These are phyloP conservation scores for Melinaea menophilus DNA, from an alignment of 2,888 invertebrate genomes.

Conservation along the genomic window DNA sequence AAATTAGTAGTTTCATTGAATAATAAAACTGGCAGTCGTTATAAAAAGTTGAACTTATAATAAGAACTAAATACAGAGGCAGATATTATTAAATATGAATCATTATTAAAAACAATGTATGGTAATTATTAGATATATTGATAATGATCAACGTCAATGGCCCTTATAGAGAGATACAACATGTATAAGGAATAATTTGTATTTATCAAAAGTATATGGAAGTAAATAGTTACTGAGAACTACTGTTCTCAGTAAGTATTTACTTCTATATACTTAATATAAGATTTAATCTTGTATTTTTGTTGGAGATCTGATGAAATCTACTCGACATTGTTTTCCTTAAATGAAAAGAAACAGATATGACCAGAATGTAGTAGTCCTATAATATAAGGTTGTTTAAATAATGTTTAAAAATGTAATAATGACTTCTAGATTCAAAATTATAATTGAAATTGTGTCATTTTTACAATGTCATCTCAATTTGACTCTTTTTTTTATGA, in stretches of 20 bases:
- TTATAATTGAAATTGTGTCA: no score
- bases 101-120: no score
- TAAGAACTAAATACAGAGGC: neutral
- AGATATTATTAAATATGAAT: neutral
- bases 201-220: neutral
- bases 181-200: neutral
- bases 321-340: constrained; percentile 86
- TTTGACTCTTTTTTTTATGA: no score
- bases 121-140: no score
- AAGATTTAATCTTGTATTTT: constrained; percentile 92
- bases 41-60: neutral
- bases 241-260: neutral
- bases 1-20: constrained; percentile 6
- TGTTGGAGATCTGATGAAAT: constrained; percentile 93
- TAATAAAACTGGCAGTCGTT: neutral
- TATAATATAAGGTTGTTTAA: no score
- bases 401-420: no score
- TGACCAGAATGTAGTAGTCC: no score
- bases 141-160: no score
- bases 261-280: constrained; percentile 54
- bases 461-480: no score
- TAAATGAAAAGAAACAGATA: no score
- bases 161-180: no score
- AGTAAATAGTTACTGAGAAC: constrained; percentile 85
- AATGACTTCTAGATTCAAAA: no score